Conservation (phyloP, 64 coral and sea anemone genomes). For the Hydrozoanthus tunicans region DNA sequence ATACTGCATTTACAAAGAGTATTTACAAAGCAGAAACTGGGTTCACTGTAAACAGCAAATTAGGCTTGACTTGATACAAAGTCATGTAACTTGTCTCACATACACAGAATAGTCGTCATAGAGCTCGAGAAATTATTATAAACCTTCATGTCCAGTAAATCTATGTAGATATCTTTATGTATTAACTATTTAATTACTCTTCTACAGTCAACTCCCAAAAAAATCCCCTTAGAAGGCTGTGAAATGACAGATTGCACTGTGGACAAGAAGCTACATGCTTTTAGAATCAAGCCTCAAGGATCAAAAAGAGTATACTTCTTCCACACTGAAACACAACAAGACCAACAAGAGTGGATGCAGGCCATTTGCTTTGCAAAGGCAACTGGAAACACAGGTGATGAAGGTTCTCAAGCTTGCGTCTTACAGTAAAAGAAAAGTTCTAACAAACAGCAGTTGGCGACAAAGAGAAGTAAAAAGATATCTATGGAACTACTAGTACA, state of each 20-base stretch:
- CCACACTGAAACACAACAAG: constrained; percentile 80
- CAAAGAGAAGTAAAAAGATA: no score
- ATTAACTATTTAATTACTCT: background rate
- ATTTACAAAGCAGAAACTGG: no score
- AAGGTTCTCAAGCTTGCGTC: constrained; percentile 83
- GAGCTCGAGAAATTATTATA: background rate
- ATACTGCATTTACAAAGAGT: no score
- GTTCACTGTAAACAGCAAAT: no score
- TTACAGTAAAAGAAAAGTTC: constrained; percentile 60
- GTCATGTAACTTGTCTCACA: no score
- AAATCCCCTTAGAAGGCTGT: constrained; percentile 81
- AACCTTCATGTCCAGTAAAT: background rate
- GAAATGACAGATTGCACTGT: constrained; percentile 89
- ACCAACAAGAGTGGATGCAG: constrained; percentile 99
- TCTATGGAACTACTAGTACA: no score
- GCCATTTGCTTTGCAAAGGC: constrained; percentile 97
- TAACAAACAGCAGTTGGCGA: no score
- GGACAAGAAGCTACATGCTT: constrained; percentile 88
- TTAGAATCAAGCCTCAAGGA: constrained; percentile 83
- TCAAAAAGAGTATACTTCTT: constrained; percentile 81
- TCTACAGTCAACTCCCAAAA: constrained; percentile 68
- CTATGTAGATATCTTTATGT: background rate
- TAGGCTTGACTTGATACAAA: no score
- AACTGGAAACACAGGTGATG: constrained; percentile 69
- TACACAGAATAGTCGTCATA: no score